Base-by-base conservation (phyloP, 1,140 invertebrate genomes). In the Platyscapa corneri region DNA sequence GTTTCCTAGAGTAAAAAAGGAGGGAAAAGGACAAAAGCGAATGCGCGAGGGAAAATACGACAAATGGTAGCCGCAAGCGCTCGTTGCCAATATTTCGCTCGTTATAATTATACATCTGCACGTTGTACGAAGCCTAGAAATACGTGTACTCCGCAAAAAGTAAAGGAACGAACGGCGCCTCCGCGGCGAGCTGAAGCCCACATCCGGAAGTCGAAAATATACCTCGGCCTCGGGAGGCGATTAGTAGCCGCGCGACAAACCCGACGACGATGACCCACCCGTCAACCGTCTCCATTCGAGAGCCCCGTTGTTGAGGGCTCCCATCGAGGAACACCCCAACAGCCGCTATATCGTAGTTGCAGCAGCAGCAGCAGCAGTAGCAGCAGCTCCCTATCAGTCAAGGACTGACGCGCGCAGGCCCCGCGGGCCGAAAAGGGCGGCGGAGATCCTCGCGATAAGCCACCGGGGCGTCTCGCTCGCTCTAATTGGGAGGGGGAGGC, bases 51-150 rank as follows among this genome's bases (percentile, higher is more conserved):
- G 49, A 49, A 76, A 76, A 75, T 75, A 14, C 16, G 64, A n/a
- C 46, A 14, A 56, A 32, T 27, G 37, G 1, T 10, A 34, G 14
- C 7, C 42, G 42, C 42, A 7, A 5, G n/a, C 79, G 64, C 30
- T 16, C 64, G 53, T 37, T 84, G 83, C 83, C 64, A 84, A 84
- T 84, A 70, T 78, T 70, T 78, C 37, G 56, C 84, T 81, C 67
- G 78, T 82, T 82, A 84, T 84, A 84, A 84, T 84, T 84, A 84
- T 65, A 64, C 74, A 70, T 84, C 30, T 23, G 53, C 72, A 72
- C n/a, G 32, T 34, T 14, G 30, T 12, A 27, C 14, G 37, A 64
- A 65, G 23, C 74, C 56, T 76, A 77, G 75, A 83, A 83, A 76
- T 76, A 82, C 32, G 27, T 37, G 46, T 12, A 32, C 64, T 56